These are phyloP conservation scores for Rhynchonycteris naso DNA, from an alignment of 2,797 vertebrate species.

Conservation along the genomic window DNA sequence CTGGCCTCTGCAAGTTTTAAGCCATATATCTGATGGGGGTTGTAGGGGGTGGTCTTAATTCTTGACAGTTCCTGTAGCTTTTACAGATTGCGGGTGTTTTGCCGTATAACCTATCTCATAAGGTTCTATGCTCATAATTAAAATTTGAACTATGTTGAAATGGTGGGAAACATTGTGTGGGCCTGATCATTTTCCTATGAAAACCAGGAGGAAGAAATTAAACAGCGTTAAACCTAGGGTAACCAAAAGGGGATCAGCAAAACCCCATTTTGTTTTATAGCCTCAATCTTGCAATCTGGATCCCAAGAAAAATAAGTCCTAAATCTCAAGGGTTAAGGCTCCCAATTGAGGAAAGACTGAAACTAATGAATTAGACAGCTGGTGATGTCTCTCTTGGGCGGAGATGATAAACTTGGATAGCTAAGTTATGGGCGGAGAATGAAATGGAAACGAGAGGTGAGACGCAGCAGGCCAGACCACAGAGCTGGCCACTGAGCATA, in stretches of 20 bases:
- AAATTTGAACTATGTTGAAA: background rate
- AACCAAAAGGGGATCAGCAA: conserved; percentile 9
- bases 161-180: background rate
- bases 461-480: background rate
- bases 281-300: background rate
- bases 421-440: background rate
- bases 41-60: background rate
- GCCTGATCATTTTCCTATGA: background rate
- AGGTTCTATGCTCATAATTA: background rate
- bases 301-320: conserved; percentile 3
- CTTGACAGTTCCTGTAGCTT: background rate
- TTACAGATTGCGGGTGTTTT: background rate
- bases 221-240: background rate
- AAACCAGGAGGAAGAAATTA: background rate
- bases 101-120: background rate
- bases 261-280: background rate
- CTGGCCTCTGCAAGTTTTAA: background rate
- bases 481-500: background rate
- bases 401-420: background rate
- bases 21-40: background rate
- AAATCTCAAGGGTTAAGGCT: background rate
- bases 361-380: background rate
- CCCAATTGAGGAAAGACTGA: background rate
- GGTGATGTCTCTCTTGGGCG: background rate
- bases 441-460: background rate